Evolutionary conservation across 2,888 invertebrate genomes (phyloP).

Genomic region (Phyto melanocephala): DNA sequence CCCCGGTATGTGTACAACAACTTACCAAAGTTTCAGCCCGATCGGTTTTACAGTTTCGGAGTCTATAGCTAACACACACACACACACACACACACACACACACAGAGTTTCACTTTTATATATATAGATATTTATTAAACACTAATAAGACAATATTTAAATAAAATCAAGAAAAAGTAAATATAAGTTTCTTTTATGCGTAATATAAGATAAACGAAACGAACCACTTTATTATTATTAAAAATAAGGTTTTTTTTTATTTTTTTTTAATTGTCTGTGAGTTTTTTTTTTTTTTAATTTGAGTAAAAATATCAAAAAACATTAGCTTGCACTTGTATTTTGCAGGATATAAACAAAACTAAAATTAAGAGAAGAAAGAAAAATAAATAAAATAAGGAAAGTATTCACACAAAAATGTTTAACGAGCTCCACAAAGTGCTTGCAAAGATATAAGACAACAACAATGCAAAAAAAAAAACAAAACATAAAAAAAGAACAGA

Average conservation of each 20-base stretch:
- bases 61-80: too few species aligned
- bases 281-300: slow-evolving; percentile 41
- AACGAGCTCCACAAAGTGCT: slow-evolving; percentile 75
- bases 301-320: slow-evolving; percentile 39
- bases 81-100: too few species aligned
- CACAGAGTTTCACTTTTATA: too few species aligned
- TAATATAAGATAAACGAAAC: slow-evolving; percentile 74
- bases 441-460: slow-evolving; percentile 68
- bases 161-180: too few species aligned
- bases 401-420: slow-evolving; percentile 73
- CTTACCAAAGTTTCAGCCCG: too few species aligned
- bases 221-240: slow-evolving; percentile 70
- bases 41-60: too few species aligned
- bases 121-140: too few species aligned
- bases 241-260: slow-evolving; percentile 19
- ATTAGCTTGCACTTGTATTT: slow-evolving; percentile 1
- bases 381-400: slow-evolving; percentile 61
- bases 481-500: slow-evolving; percentile 65
- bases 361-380: slow-evolving; percentile 45
- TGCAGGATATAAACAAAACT: slow-evolving; percentile 45
- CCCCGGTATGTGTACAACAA: too few species aligned
- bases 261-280: slow-evolving; percentile 14
- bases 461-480: slow-evolving; percentile 26
- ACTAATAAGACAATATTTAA: too few species aligned
- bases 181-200: too few species aligned